phyloP scores from a whole-genome alignment of 2,113 vertebrate species.

The Gasterosteus aculeatus region DNA sequence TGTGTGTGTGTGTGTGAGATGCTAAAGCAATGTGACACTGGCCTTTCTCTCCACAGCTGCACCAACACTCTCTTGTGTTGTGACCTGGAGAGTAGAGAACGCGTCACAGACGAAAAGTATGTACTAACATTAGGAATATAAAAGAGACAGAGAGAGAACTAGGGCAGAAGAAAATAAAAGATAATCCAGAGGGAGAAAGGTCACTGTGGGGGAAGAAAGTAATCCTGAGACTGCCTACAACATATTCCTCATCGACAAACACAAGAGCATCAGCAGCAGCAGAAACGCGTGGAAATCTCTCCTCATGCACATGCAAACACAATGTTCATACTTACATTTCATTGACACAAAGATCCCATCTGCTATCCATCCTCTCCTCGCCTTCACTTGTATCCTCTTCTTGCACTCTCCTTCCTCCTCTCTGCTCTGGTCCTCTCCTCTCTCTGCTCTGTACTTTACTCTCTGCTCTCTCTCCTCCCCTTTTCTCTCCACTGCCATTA shows the following conservation, averaged over 20 bases:
- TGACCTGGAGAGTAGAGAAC: slow-evolving; percentile 40
- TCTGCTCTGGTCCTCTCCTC: slow-evolving; percentile 26
- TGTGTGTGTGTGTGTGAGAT: slow-evolving; percentile 5
- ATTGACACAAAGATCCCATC: slow-evolving; percentile 40
- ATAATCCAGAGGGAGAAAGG: neutral
- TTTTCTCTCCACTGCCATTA: slow-evolving; percentile 18
- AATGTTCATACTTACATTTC: slow-evolving; percentile 61
- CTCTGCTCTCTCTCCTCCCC: slow-evolving; percentile 36
- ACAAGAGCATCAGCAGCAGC: neutral
- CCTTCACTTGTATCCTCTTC: slow-evolving; percentile 8
- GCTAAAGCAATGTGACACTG: slow-evolving; percentile 67
- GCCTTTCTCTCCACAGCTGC: slow-evolving; percentile 56
- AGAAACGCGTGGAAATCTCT: slow-evolving; percentile 4
- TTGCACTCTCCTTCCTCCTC: slow-evolving; percentile 9
- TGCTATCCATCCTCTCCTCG: slow-evolving; percentile 25
- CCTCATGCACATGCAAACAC: slow-evolving; percentile 29
- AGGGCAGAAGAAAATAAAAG: slow-evolving; percentile 16
- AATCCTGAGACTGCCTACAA: neutral
- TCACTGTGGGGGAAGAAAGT: neutral
- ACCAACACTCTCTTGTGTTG: slow-evolving; percentile 35
- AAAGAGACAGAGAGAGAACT: slow-evolving; percentile 19
- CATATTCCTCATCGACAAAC: neutral
- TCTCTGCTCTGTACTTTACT: slow-evolving; percentile 22
- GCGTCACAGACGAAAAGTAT: neutral
- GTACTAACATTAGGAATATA: neutral